Base-by-base conservation (phyloP, 2,113 vertebrate species). In the Coregonus clupeaformis region DNA sequence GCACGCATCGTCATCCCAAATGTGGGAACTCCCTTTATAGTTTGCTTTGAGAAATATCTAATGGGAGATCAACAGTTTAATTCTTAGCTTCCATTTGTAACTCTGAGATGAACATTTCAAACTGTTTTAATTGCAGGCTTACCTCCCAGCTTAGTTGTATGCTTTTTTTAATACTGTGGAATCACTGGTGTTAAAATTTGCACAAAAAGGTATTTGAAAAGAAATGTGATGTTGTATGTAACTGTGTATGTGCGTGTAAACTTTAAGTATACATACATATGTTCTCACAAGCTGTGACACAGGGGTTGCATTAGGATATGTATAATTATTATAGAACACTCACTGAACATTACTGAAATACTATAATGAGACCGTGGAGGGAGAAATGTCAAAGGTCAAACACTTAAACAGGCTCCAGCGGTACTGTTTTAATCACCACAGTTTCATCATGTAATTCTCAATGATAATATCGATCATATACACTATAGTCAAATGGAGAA, bases 161-260 rank as follows among this genome's bases (percentile, higher is more conserved):
- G 90, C 90, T 92, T 92, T 91, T 93, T 77, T 92, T 90, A 64
- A n/a, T 94, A 91, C 93, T 92, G 87, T 92, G 90, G 93, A 94
- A 97, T 96, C 96, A 97, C 96, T 98, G 96, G 94, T 97, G 93
- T 96, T 95, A 87, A 90, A 92, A 93, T 91, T 97, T 98, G 96
- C 97, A 98, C 96, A 98, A 89, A 86, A 71, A 68, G 77, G 49
- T 87, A 81, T 91, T 89, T 84, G 85, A 87, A 42, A 20, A 60
- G 75, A 88, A 90, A 84, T 88, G 84, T 91, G 94, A 95, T 93
- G 88, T 80, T 93, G 90, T 94, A 88, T 89, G 91, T 91, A 90
- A 91, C 90, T 93, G 93, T 92, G 89, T 77, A 84, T 79, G 87
- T 92, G 90, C 55, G 82, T 59, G 49, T 67, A 67, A 67, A 67